These are phyloP conservation scores for Cygnus olor DNA, from an alignment of 2,797 vertebrate genomes.

Conservation along the genomic window DNA sequence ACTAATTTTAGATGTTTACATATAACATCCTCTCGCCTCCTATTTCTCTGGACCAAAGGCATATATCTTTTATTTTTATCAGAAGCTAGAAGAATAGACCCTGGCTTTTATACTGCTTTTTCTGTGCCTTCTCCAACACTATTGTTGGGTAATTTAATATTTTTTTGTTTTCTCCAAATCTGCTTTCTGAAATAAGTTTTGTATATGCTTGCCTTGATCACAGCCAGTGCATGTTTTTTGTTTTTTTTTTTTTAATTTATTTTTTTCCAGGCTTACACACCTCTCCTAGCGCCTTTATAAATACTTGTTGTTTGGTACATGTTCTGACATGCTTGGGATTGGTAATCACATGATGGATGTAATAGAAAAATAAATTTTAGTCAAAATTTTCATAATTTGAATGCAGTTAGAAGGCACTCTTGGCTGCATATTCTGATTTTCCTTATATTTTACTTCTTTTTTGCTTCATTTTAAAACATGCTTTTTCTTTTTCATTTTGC, in stretches of 20 bases:
- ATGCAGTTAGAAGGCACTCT: background rate
- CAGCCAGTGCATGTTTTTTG: background rate
- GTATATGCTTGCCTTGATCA: background rate
- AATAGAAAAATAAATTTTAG: background rate
- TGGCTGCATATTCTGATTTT: background rate
- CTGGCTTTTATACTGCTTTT: background rate
- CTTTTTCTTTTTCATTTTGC: slow-evolving; percentile 52
- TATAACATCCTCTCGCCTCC: background rate
- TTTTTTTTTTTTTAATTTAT: background rate
- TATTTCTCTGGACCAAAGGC: background rate
- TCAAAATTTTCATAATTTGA: background rate
- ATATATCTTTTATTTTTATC: background rate
- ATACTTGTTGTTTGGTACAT: background rate
- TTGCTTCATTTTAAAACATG: slow-evolving; percentile 33
- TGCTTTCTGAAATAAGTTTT: background rate
- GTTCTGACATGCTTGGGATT: background rate
- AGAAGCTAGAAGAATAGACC: background rate
- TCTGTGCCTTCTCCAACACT: background rate
- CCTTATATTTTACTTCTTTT: background rate
- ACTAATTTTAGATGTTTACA: background rate
- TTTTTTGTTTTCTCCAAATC: background rate
- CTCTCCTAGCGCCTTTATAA: background rate
- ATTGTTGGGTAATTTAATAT: background rate
- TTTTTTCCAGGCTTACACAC: background rate
- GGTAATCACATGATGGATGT: background rate